These are phyloP conservation scores for Dicrostonyx torquatus DNA, from an alignment of 2,797 vertebrate species.

Conservation along the genomic window DNA sequence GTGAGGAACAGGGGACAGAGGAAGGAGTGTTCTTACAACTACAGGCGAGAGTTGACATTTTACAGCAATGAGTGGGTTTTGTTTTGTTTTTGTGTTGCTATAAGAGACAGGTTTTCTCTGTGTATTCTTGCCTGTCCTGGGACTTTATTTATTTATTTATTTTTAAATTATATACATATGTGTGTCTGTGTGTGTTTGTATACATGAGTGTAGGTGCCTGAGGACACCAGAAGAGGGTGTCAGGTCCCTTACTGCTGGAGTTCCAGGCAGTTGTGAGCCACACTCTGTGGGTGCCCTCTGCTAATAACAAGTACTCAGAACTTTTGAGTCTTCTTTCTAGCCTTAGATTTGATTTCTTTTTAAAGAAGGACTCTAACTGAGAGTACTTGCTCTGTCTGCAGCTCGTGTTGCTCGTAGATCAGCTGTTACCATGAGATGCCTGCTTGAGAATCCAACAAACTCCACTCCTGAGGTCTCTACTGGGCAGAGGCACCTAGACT, in stretches of 20 bases:
- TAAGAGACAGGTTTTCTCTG: not conserved
- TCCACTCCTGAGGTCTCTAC: accelerated
- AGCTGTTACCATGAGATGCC: accelerated
- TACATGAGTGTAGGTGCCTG: not conserved
- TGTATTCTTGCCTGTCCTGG: not conserved
- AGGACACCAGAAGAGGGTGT: not conserved
- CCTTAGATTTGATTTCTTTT: not conserved
- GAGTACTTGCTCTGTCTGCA: not conserved
- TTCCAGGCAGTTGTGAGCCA: not conserved
- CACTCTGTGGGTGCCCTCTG: not conserved
- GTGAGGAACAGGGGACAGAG: not conserved
- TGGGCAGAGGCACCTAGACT: not conserved
- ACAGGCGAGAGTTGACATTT: not conserved
- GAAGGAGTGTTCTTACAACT: conserved; percentile 25
- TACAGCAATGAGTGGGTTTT: not conserved
- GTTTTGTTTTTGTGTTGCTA: not conserved
- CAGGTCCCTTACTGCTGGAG: not conserved
- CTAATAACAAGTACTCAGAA: not conserved
- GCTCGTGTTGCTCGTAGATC: accelerated
- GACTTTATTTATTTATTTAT: not conserved
- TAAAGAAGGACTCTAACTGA: not conserved
- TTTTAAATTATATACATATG: not conserved
- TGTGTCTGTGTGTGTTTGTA: not conserved
- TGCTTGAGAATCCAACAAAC: not conserved
- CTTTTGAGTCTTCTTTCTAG: not conserved